Evolutionary conservation across 2,113 vertebrate genomes (phyloP), one percentile per base, ranked within the genome.

Genomic region (Nothoprocta perdicaria): DNA sequence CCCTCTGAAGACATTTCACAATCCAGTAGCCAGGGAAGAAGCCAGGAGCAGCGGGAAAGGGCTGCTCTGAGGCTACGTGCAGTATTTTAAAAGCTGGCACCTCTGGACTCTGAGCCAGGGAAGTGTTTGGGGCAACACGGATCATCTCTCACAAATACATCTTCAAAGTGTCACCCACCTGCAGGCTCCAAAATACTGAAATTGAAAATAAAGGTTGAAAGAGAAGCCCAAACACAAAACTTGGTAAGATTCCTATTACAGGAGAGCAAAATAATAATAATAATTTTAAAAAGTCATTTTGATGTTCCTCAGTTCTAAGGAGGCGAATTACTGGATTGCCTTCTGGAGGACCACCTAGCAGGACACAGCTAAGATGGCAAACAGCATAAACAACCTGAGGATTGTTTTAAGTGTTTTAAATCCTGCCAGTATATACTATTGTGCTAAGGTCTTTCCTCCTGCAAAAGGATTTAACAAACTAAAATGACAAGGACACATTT

Each of bases 1-100:
- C 84, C 82, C 92, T 93, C 87, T 31, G 53, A 91, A 96, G 91
- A 89, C 89, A 81, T 94, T 94, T 90, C 92, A 94, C 88, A 96
- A 95, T 53, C 87, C 87, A 80, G 92, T 84, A 88, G 73, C n/a
- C 80, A 79, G 71, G 2, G 92, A 89, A 65, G 82, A 95, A 92
- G 87, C 58, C 89, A 91, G 82, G 83, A 94, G 93, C 87, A 91
- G 68, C 50, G 61, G 80, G 94, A 85, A 94, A 87, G 93, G 80
- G 80, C 35, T 40, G 82, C 48, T 93, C 76, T 50, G 94, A 85
- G 82, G 85, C 57, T 24, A 93, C 66, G 84, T 86, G 23, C 48
- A 71, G 78, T 80, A 69, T 80, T 95, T 89, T 81, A 85, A 88
- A 72, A 79, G 62, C 80, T 91, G 91, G 82, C 89, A 93, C 41